Evolutionary conservation across 2,888 invertebrate genomes (phyloP).

Genomic region (Ophioninae sp.): DNA sequence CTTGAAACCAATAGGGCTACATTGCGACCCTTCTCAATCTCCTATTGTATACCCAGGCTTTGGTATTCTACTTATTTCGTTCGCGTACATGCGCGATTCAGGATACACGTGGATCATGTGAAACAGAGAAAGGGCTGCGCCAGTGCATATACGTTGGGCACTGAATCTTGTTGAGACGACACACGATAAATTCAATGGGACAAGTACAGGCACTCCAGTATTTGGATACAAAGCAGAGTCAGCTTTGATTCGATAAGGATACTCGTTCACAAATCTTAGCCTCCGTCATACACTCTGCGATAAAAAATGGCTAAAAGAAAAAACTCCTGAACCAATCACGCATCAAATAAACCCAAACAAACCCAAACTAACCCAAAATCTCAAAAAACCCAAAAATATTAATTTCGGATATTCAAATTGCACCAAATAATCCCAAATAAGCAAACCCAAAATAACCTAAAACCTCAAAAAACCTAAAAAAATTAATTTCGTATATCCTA

Average conservation of each 20-base stretch:
- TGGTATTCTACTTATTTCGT: slow-evolving; percentile 45
- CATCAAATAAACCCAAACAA: too few relatives aligned
- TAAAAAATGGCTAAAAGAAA: background rate
- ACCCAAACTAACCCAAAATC: too few relatives aligned
- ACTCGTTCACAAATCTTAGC: slow-evolving; percentile 1
- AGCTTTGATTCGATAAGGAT: slow-evolving; percentile 37
- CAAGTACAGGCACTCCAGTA: slow-evolving; percentile 39
- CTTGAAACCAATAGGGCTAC: slow-evolving; percentile 39
- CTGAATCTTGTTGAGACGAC: slow-evolving; percentile 34
- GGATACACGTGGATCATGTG: slow-evolving; percentile 28
- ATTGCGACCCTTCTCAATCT: slow-evolving; percentile 42
- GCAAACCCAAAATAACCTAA: too few relatives aligned
- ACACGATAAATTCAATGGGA: slow-evolving; percentile 36
- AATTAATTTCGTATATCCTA: too few relatives aligned
- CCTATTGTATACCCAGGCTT: slow-evolving; percentile 11
- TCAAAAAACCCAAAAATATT: too few relatives aligned
- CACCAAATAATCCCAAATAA: too few relatives aligned
- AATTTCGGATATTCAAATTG: too few relatives aligned
- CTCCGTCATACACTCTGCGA: background rate
- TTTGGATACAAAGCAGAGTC: slow-evolving; percentile 40
- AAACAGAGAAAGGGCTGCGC: slow-evolving; percentile 34
- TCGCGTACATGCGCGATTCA: slow-evolving; percentile 44
- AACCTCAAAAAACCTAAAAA: too few relatives aligned
- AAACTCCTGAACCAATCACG: too few relatives aligned
- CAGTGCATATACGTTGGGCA: slow-evolving; percentile 42